Evolutionary conservation across 2,888 invertebrate genomes (phyloP).

Genomic region (Erebia ligea): DNA sequence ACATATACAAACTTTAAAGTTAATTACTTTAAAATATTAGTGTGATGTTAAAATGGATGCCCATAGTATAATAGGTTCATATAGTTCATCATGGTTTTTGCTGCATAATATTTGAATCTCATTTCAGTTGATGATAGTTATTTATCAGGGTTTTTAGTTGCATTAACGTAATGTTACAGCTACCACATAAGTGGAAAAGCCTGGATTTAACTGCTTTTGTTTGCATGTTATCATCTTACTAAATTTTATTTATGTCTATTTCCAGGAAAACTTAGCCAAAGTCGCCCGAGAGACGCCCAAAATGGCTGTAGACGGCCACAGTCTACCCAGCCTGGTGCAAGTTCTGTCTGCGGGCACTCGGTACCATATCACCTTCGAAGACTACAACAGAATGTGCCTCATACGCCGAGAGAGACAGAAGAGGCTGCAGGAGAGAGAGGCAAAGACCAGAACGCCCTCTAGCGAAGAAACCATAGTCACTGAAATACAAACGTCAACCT

Average conservation of each 20-base stretch:
- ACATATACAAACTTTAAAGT: too few species aligned
- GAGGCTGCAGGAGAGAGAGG: constrained; percentile 78
- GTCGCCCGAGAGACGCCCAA: constrained; percentile 78
- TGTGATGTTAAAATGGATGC: too few species aligned
- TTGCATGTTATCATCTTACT: neutral
- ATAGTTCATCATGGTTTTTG: too few species aligned
- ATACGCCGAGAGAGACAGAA: constrained; percentile 86
- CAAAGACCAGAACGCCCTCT: constrained; percentile 44
- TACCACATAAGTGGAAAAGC: too few species aligned
- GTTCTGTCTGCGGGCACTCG: constrained; percentile 91
- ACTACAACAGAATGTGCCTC: constrained; percentile 91
- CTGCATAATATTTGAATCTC: too few species aligned
- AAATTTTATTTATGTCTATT: neutral
- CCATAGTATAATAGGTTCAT: too few species aligned
- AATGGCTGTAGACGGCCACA: constrained; percentile 83
- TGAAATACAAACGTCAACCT: constrained; percentile 66
- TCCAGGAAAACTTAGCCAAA: constrained; percentile 70
- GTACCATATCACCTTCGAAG: constrained; percentile 90
- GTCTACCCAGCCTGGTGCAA: constrained; percentile 86
- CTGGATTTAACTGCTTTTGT: too few species aligned
- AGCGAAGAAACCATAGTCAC: constrained; percentile 61
- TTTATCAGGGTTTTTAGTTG: too few species aligned
- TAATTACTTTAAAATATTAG: too few species aligned
- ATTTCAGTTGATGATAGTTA: too few species aligned
- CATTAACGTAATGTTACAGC: too few species aligned